A percentile compares a stretch with the other conserved stretches of the same genome.
These are phyloP conservation scores for Myopa tessellatipennis DNA, from an alignment of 2,888 invertebrate genomes.

Conservation along the genomic window DNA sequence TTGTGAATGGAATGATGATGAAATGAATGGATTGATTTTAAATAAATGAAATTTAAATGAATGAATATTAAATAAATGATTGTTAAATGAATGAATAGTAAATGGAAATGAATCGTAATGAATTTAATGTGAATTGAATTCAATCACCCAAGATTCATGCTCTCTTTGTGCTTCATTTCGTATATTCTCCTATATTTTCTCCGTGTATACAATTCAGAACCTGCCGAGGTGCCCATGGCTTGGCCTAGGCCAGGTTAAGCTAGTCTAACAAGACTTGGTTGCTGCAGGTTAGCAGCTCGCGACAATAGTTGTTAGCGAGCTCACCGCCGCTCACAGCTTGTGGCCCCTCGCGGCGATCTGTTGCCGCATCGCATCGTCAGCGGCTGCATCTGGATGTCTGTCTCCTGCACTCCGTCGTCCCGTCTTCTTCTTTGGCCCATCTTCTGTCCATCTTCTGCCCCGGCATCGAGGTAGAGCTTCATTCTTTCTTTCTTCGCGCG, in stretches of 20 bases:
- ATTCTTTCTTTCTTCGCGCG: not conserved
- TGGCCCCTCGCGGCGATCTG: not conserved
- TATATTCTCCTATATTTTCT: not conserved
- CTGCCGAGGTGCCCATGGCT: not conserved
- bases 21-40: no score
- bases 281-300: not conserved
- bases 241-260: not conserved
- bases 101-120: no score
- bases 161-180: no score
- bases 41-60: not conserved
- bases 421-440: no score
- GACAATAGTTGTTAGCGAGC: not conserved
- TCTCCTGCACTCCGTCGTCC: not conserved
- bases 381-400: not conserved
- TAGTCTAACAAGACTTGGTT: not conserved
- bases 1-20: no score
- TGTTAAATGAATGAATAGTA: no score
- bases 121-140: no score
- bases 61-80: not conserved
- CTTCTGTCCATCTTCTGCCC: no score
- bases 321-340: not conserved
- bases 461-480: not conserved
- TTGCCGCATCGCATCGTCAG: slow-evolving; percentile 5
- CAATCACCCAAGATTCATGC: no score
- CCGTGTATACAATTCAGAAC: not conserved